Evolutionary conservation across 2,797 vertebrate genomes (phyloP), one percentile per base, ranked within the genome.

Genomic region (Moxostoma hubbsi): DNA sequence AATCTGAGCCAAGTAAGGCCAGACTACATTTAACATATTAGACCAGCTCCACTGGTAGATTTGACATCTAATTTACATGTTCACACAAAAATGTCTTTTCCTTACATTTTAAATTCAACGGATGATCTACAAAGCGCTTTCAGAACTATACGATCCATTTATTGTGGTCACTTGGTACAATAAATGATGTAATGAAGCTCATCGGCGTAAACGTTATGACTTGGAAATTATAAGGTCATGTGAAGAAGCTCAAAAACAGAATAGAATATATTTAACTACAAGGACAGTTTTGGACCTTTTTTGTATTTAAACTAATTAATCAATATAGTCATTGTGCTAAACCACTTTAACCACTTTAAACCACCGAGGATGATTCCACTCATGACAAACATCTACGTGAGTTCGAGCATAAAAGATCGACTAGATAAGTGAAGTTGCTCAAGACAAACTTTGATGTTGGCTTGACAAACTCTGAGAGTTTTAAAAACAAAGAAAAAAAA

Each of bases 1-100:
- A 80, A 86, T 78, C 45, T 43, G 36, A 36, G 73, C 7, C 49
- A 76, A 47, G n/a, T 50, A 58, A 67, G 15, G 61, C 9, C 43
- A 49, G 16, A 10, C 9, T 73, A 47, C 9, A 43, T 49, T 57
- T 47, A 50, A 5, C 24, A 61, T 64, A 64, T 12, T 6, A 57
- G 8, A 47, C 2, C 1, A 12, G 11, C 54, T 36, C 7, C 7
- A 36, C 13, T 49, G 9, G 12, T 15, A 7, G 5, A 65, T 24
- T 75, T 62, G 13, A 50, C n/a, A 55, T 46, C 10, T 7, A 66
- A 75, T 13, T 55, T 63, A 6, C 36, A 62, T 54, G 53, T 10
- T 46, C 7, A 66, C 6, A 75, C 8, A 47, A 54, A 75, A 65
- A 18, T 54, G 7, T 11, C 15, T 10, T 5, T 0, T 15, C 18